A percentile compares a stretch with the other conserved stretches of the same genome.
These are phyloP conservation scores for Sarcophaga bullata DNA, from an alignment of 1,140 invertebrate genomes.

Conservation along the genomic window DNA sequence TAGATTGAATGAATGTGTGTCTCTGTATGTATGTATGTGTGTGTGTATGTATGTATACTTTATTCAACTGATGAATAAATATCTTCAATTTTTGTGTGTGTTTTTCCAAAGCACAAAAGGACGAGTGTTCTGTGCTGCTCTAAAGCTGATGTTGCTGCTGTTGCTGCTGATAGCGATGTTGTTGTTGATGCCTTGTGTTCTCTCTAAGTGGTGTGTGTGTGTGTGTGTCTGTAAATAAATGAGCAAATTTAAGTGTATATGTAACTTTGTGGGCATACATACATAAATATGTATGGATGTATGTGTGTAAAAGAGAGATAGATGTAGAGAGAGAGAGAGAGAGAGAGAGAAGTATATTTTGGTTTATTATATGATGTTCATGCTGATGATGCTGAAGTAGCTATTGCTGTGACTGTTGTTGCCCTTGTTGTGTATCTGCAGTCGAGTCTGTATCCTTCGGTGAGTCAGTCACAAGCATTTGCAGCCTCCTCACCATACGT, in stretches of 20 bases:
- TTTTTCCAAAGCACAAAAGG: too few relatives aligned
- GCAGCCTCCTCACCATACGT: conserved; percentile 31
- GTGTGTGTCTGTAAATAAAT: too few relatives aligned
- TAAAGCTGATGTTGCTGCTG: conserved; percentile 14
- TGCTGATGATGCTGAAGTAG: background rate
- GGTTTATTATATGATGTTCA: conserved; percentile 29
- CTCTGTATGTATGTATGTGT: too few relatives aligned
- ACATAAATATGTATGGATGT: background rate
- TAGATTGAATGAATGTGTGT: conserved; percentile 4
- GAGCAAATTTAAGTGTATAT: too few relatives aligned
- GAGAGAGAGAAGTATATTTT: background rate
- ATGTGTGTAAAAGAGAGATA: background rate
- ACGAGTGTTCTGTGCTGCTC: background rate
- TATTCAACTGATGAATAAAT: conserved; percentile 17
- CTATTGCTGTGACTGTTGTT: background rate
- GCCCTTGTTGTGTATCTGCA: conserved; percentile 22
- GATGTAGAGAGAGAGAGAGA: background rate
- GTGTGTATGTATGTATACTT: too few relatives aligned
- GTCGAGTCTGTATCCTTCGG: conserved; percentile 35
- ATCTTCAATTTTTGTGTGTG: conserved; percentile 1
- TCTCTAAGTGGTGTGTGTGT: background rate
- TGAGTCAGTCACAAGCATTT: conserved; percentile 29
- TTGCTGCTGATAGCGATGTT: too few relatives aligned
- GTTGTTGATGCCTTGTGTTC: background rate
- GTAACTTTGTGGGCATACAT: background rate